Evolutionary conservation across 2,797 vertebrate genomes (phyloP).

Genomic region (Setipinna tenuifilis): DNA sequence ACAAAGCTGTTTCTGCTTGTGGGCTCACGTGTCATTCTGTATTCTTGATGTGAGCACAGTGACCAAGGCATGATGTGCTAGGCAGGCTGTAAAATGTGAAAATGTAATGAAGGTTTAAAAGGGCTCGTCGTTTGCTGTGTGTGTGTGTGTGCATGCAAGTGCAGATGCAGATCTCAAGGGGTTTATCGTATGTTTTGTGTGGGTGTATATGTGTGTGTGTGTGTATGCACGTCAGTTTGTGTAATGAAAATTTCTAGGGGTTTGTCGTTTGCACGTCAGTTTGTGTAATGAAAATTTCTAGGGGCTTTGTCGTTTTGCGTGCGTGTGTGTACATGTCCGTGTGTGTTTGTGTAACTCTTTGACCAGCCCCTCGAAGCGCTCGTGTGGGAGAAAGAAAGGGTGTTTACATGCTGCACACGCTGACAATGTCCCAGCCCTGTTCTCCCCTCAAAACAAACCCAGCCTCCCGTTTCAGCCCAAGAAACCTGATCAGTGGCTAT

Average conservation of each 20-base stretch:
- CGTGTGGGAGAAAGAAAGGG: slow-evolving; percentile 52
- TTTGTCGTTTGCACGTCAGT: slow-evolving; percentile 36
- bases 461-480: slow-evolving; percentile 50
- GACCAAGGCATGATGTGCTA: not conserved
- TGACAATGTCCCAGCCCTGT: slow-evolving; percentile 49
- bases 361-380: slow-evolving; percentile 10
- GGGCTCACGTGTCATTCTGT: not conserved
- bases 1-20: slow-evolving; percentile 11
- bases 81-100: not conserved
- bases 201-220: no score
- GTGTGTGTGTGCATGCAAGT: no score
- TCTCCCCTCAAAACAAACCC: slow-evolving; percentile 66
- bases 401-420: slow-evolving; percentile 73
- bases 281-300: slow-evolving; percentile 36
- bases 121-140: no score
- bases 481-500: slow-evolving; percentile 57
- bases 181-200: no score
- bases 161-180: no score
- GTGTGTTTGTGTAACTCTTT: slow-evolving; percentile 36
- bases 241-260: slow-evolving; percentile 36
- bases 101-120: slow-evolving; percentile 8
- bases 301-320: slow-evolving; percentile 48
- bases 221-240: slow-evolving; percentile 35
- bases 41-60: not conserved
- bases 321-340: slow-evolving; percentile 42